Base-by-base conservation (phyloP, 2,797 vertebrate species). In the Epinephelus malabaricus region DNA sequence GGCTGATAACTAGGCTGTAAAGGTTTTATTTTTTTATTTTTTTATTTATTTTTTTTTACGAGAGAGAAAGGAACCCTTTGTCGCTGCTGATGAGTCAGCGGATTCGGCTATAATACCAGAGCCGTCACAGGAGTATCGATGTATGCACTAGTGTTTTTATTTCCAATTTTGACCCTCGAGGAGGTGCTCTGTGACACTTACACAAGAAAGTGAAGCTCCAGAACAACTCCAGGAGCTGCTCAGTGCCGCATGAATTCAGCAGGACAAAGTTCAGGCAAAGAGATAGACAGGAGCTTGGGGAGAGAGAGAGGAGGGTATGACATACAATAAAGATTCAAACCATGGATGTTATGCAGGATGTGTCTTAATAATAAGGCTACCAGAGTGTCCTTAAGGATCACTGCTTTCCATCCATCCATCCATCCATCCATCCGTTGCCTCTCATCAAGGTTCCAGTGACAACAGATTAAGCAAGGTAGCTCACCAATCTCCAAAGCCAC, bases 81-180 rank as follows among this genome's bases (percentile, higher is more conserved):
- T 79, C 27, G 17, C 75, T 70, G 53, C 59, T 83, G 91, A 86
- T 83, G 87, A 92, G 74, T 89, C 84, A 83, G 84, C 83, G 2
- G 51, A 64, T 87, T 86, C 6, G 2, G 38, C 66, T 88, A 86
- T 86, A 83, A 85, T 84, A 86, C 76, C 75, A 72, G 43, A 83
- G 75, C 78, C n/a, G 11, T 82, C 78, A 86, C 73, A 84, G 54
- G 63, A 81, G 75, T 85, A 88, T 85, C 21, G 45, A 84, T 80
- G 87, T 76, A 74, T 76, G 68, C 71, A 49, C 56, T 25, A 30
- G 34, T 78, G 73, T 84, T 86, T 88, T 88, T 90, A 87, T 84
- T 81, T 81, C 58, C 77, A 76, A 70, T 83, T 70, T 73, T 77
- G 45, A 84, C 75, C 68, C 63, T 67, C 61, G 78, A 66, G 79